Conservation (phyloP, 2,797 vertebrate genomes). For the Anguilla anguilla region DNA sequence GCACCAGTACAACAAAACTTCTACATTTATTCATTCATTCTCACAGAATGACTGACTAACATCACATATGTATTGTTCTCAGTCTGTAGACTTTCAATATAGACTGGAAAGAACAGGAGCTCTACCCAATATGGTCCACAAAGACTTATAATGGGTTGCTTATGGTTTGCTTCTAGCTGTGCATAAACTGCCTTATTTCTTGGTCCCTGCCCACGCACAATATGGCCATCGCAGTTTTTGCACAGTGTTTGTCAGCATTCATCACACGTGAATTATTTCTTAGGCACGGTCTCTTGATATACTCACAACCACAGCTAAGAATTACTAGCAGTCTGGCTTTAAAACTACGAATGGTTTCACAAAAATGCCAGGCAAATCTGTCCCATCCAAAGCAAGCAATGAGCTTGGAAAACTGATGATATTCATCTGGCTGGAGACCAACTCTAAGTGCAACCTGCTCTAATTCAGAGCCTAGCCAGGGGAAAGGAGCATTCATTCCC, state of each 20-base stretch:
- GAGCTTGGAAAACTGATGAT: background rate
- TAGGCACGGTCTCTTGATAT: background rate
- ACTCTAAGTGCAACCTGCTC: background rate
- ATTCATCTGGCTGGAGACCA: background rate
- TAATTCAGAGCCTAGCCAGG: background rate
- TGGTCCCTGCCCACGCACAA: slow-evolving; percentile 1
- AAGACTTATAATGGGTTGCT: background rate
- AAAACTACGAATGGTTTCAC: background rate
- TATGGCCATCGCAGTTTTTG: background rate
- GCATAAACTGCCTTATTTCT: background rate
- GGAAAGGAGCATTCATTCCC: slow-evolving; percentile 12
- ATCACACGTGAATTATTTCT: slow-evolving; percentile 3
- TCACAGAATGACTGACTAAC: background rate
- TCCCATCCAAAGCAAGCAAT: background rate
- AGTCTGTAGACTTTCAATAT: background rate
- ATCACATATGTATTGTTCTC: background rate
- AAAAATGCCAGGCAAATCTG: background rate
- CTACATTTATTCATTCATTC: background rate
- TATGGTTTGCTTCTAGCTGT: background rate
- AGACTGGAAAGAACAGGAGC: background rate
- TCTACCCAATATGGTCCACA: background rate
- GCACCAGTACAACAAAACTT: background rate
- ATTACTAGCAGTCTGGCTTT: background rate
- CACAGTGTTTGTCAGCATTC: background rate
- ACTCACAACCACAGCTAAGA: background rate